Base-by-base conservation (phyloP, 2,797 vertebrate species). In the Micropoecilia bifurca region DNA sequence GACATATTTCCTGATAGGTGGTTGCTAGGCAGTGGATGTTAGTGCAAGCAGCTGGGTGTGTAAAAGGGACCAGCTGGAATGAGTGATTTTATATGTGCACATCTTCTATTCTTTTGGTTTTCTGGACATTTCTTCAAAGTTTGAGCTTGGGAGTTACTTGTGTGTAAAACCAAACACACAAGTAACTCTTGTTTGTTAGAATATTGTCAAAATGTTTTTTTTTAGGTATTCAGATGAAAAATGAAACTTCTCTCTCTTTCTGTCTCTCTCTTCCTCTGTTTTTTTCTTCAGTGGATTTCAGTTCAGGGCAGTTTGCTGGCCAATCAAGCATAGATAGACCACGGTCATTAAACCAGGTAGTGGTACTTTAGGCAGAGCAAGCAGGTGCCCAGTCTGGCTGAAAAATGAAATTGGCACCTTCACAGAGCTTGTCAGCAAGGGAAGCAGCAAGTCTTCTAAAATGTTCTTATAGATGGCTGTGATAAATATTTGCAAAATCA, bases 1-100 rank as follows among this genome's bases (percentile, higher is more conserved):
- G 89, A 47, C n/a, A 3, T 53, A 76, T 82, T 80, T 81, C 76
- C 89, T 88, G 89, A 95, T 95, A 92, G 91, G 93, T 75, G 76
- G 94, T 95, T 95, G 93, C 94, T 94, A 92, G 89, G 93, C 79
- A 61, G 94, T 90, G 85, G 88, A 87, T 89, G 87, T 87, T 86
- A 75, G 83, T 71, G 59, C 80, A 77, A 79, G 85, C 84, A 78
- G 81, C 81, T 88, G 79, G 84, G 83, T 89, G 80, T 88, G 83
- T 86, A 91, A 89, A 73, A 81, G 77, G 76, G 80, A 80, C 81
- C 84, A 88, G 87, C 86, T 90, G 90, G 59, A 77, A 74, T 45
- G 47, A 59, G 68, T 86, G 87, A 80, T 85, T 84, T 79, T 83
- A n/a, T 82, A 69, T 73, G 46, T 83, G 50, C 50, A 74, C n/a